Percentiles rank a stretch among this genome's conserved stretches.
Conservation (phyloP, 2,113 vertebrate species). For the Nothobranchius furzeri region DNA sequence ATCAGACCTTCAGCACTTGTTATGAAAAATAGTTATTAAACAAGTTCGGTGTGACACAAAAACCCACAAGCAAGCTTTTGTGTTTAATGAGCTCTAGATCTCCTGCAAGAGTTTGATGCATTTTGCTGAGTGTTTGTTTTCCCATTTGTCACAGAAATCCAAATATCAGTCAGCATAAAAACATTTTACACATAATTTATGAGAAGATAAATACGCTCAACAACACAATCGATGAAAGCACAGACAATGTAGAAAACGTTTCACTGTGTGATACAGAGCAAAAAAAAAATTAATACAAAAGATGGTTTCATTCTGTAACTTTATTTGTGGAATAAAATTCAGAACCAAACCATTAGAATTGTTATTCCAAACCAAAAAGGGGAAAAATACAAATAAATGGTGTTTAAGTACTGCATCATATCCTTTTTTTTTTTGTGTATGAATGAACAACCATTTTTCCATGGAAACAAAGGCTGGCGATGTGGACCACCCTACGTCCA, state of each 20-base stretch:
- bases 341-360: not conserved
- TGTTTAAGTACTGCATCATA: conserved; percentile 36
- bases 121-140: conserved; percentile 16
- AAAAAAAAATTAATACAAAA: not conserved
- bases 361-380: conserved; percentile 1
- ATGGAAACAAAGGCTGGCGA: conserved; percentile 24
- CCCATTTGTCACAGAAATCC: not conserved
- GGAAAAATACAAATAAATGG: not conserved
- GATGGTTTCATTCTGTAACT: not conserved
- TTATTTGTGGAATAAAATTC: not conserved
- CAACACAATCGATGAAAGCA: not conserved
- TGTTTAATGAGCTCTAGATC: conserved; percentile 13
- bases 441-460: conserved; percentile 36
- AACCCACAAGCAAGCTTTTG: not conserved
- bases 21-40: conserved; percentile 10
- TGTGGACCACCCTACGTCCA: conserved; percentile 7
- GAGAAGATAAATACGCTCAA: not conserved
- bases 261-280: not conserved
- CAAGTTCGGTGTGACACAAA: conserved; percentile 7
- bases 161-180: not conserved
- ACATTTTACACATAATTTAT: not conserved
- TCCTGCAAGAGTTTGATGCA: conserved; percentile 1
- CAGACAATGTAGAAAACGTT: not conserved
- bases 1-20: not conserved
- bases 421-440: conserved; percentile 28